phyloP scores from a whole-genome alignment of 2,797 vertebrate genomes.

The Phalloptychus januarius region DNA sequence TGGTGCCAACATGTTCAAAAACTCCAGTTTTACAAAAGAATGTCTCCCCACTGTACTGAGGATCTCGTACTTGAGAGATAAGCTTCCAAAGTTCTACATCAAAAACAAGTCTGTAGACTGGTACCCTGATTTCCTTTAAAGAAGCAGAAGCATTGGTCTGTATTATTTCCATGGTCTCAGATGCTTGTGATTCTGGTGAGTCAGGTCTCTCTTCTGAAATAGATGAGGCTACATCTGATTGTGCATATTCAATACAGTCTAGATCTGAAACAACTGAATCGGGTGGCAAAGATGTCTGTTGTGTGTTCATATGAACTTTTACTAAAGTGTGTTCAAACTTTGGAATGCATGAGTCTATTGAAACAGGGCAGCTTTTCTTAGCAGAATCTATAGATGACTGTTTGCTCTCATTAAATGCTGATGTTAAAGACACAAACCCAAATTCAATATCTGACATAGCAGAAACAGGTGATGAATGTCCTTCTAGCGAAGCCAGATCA shows the following conservation, averaged over 20 bases:
- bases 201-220: conserved; percentile 29
- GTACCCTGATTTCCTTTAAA: conserved; percentile 33
- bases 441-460: neutral
- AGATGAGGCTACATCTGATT: conserved; percentile 21
- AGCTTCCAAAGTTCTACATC: conserved; percentile 65
- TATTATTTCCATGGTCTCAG: conserved; percentile 1
- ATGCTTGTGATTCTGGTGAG: conserved; percentile 33
- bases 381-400: neutral
- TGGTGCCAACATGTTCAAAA: conserved; percentile 54
- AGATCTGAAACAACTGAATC: conserved; percentile 45
- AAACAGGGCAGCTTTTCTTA: neutral
- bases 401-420: neutral
- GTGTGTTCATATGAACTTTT: neutral
- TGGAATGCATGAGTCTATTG: neutral
- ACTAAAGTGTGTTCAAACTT: neutral
- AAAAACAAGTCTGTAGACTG: conserved; percentile 54
- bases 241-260: conserved; percentile 27
- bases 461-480: neutral
- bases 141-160: neutral
- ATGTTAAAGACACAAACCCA: neutral
- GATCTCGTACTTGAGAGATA: conserved; percentile 68
- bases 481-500: neutral
- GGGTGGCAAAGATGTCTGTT: conserved; percentile 13
- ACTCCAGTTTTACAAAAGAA: conserved; percentile 53
- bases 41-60: conserved; percentile 64